These are phyloP conservation scores for Pandemis cinnamomeana DNA, from an alignment of 2,888 invertebrate genomes.

Conservation along the genomic window DNA sequence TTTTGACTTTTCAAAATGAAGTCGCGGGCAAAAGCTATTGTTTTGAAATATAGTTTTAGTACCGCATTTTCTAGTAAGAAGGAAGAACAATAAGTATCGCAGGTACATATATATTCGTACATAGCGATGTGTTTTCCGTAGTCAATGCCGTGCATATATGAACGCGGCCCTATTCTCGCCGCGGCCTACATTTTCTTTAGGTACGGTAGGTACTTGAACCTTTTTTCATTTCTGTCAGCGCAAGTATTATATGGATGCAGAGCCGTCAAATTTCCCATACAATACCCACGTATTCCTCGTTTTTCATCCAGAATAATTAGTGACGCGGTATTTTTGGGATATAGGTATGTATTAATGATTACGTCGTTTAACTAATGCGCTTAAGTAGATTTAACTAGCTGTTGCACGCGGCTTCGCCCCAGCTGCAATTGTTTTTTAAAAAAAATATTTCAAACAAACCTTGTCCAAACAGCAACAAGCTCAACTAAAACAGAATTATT, in stretches of 20 bases:
- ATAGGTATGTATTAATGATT: too few species aligned
- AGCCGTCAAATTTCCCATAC: background rate
- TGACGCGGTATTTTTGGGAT: too few species aligned
- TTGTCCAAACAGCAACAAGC: too few species aligned
- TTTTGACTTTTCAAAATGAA: too few species aligned
- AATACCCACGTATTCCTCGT: background rate
- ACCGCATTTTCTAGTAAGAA: background rate
- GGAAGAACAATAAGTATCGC: background rate
- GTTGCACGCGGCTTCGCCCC: too few species aligned
- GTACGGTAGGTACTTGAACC: constrained; percentile 38
- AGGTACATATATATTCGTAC: background rate
- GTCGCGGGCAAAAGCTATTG: too few species aligned
- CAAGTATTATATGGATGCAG: background rate
- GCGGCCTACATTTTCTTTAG: constrained; percentile 51
- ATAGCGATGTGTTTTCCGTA: constrained; percentile 15
- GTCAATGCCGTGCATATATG: constrained; percentile 48
- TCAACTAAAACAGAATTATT: too few species aligned
- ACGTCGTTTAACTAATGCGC: too few species aligned
- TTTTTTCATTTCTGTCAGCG: constrained; percentile 36
- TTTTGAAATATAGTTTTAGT: background rate
- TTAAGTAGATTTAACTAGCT: too few species aligned
- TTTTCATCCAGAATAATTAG: background rate
- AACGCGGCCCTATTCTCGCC: constrained; percentile 50
- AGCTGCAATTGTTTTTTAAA: too few species aligned
- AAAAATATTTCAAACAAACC: too few species aligned